A percentile compares a stretch with the other conserved stretches of the same genome.
Conservation (phyloP, 1,140 invertebrate species). For the Solenopsis invicta region DNA sequence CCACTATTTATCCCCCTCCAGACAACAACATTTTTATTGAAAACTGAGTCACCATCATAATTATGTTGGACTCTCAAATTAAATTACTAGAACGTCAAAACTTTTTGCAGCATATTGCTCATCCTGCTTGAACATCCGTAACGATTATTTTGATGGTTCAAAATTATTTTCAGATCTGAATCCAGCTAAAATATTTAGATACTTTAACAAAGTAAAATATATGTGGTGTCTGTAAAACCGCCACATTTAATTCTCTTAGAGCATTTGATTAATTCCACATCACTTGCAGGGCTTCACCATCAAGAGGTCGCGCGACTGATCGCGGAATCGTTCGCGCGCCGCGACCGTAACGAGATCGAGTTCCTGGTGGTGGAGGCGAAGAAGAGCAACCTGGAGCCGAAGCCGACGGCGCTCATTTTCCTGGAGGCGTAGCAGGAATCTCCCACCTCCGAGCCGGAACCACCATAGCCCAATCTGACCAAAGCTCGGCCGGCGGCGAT, state of each 20-base stretch:
- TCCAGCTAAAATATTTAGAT: too few relatives aligned
- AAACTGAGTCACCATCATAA: too few relatives aligned
- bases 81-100: too few relatives aligned
- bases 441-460: conserved; percentile 86
- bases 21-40: too few relatives aligned
- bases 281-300: conserved; percentile 87
- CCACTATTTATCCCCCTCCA: too few relatives aligned
- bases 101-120: too few relatives aligned
- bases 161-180: too few relatives aligned
- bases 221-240: too few relatives aligned
- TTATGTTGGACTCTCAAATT: too few relatives aligned
- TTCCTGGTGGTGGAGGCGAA: conserved; percentile 96
- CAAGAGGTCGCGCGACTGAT: conserved; percentile 95
- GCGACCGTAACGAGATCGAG: conserved; percentile 95
- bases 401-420: conserved; percentile 95
- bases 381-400: conserved; percentile 95
- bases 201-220: too few relatives aligned
- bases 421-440: conserved; percentile 93
- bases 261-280: background rate
- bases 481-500: conserved; percentile 61
- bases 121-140: too few relatives aligned
- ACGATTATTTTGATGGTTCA: too few relatives aligned
- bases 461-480: conserved; percentile 79
- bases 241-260: background rate
- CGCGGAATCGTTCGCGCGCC: conserved; percentile 95